phyloP scores from a whole-genome alignment of 1,140 invertebrate species.

The Caenorhabditis latens region DNA sequence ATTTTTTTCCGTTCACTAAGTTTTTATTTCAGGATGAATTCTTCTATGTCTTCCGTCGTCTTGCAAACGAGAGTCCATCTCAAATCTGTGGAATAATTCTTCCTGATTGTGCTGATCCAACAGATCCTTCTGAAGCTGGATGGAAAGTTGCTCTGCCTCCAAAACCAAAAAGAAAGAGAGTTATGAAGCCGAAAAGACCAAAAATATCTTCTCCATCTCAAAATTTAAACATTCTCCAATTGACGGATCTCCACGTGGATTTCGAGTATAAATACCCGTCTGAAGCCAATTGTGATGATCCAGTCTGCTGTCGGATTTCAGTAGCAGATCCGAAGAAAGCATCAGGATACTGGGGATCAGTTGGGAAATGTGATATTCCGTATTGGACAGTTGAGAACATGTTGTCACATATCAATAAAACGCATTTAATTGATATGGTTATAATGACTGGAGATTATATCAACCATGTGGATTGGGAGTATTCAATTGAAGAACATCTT shows the following conservation, averaged over 20 bases:
- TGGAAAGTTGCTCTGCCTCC: slow-evolving; percentile 61
- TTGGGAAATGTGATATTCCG: slow-evolving; percentile 73
- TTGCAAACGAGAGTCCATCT: slow-evolving; percentile 59
- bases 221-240: slow-evolving; percentile 78
- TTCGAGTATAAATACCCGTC: slow-evolving; percentile 76
- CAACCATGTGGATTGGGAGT: slow-evolving; percentile 74
- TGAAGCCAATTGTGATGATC: slow-evolving; percentile 79
- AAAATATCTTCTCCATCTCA: not conserved
- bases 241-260: slow-evolving; percentile 80
- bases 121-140: slow-evolving; percentile 52
- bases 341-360: slow-evolving; percentile 76
- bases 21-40: slow-evolving; percentile 63
- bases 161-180: slow-evolving; percentile 49
- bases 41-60: slow-evolving; percentile 65
- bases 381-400: slow-evolving; percentile 73
- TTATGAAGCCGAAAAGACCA: not conserved
- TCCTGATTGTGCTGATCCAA: slow-evolving; percentile 60
- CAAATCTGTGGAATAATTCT: slow-evolving; percentile 63
- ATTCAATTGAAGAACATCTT: slow-evolving; percentile 71
- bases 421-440: slow-evolving; percentile 73
- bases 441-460: slow-evolving; percentile 74
- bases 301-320: slow-evolving; percentile 79
- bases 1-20: no score
- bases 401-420: slow-evolving; percentile 71
- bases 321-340: slow-evolving; percentile 52